Evolutionary conservation across 2,888 invertebrate species (phyloP), one percentile per base, ranked within the genome.

Genomic region (Pemphredon lugubris): DNA sequence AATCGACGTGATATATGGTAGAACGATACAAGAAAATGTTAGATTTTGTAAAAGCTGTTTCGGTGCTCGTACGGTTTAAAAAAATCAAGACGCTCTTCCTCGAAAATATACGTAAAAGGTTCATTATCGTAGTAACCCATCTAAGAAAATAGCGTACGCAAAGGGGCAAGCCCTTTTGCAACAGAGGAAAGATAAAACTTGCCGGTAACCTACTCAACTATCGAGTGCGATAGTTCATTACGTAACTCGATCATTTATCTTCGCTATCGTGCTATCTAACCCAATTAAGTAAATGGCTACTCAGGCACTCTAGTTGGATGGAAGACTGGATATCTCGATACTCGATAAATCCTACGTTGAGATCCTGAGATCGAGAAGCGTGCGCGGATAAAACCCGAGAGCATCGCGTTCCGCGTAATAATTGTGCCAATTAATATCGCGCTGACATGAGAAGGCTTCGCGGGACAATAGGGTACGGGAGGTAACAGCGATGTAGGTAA

Each of bases 401-500:
- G 48, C 20, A 58, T 61, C 63, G 51, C 6, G n/a, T 39, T 23
- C 30, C 9, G 14, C 26, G 75, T 79, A 75, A 83, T 80, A 82
- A 83, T 81, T 69, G 50, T 54, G 60, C 72, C 77, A 83, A 84
- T 82, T 82, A 79, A 65, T 48, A 42, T 48, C 21, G 59, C 47
- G 61, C 54, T 69, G 73, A 61, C 66, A 58, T 48, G 30, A 32
- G 47, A 39, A 61, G 61, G 53, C 65, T 57, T 32, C n/a, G 30
- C 16, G 37, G 16, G 55, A 61, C 51, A 44, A 48, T 45, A 21
- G 45, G n/a, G 34, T 23, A 6, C 18, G 34, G 23, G 26, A 30
- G 6, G 47, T 30, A n/a, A 61, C 75, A 68, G 76, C 76, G 81
- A 79, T 80, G 81, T 83, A 78, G 81, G 79, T 82, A 84, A 83